phyloP scores from a whole-genome alignment of 2,113 vertebrate species.

The Bucco capensis region DNA sequence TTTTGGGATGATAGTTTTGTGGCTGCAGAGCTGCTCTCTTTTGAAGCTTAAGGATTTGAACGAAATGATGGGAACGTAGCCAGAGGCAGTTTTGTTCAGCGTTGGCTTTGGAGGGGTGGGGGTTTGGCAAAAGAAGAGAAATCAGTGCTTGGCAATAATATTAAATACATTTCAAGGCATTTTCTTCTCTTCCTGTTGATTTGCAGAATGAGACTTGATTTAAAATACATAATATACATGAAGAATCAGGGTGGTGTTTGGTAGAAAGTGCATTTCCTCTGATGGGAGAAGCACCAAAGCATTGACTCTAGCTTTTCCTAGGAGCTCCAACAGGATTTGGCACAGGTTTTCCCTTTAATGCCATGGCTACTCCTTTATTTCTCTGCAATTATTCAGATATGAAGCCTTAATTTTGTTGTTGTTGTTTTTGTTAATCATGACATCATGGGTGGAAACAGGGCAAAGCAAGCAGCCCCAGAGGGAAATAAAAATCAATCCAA shows the following conservation, averaged over 20 bases:
- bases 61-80: conserved; percentile 9
- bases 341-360: neutral
- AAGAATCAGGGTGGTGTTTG: rapidly evolving
- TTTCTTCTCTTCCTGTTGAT: neutral
- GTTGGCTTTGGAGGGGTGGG: neutral
- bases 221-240: rapidly evolving
- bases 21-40: conserved; percentile 18
- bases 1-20: conserved; percentile 39
- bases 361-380: conserved; percentile 23
- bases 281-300: neutral
- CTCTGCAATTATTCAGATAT: conserved; percentile 60
- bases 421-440: conserved; percentile 67
- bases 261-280: neutral
- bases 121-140: neutral
- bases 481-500: conserved; percentile 78
- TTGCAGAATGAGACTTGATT: rapidly evolving
- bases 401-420: conserved; percentile 56
- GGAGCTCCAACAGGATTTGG: neutral
- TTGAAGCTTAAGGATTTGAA: conserved; percentile 60
- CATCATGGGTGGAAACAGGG: conserved; percentile 68
- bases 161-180: neutral
- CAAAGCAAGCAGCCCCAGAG: conserved; percentile 71
- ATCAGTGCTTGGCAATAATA: neutral
- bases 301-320: neutral
- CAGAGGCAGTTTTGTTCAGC: neutral